Evolutionary conservation across 2,113 vertebrate genomes (phyloP).

Genomic region (Lepus americanus): DNA sequence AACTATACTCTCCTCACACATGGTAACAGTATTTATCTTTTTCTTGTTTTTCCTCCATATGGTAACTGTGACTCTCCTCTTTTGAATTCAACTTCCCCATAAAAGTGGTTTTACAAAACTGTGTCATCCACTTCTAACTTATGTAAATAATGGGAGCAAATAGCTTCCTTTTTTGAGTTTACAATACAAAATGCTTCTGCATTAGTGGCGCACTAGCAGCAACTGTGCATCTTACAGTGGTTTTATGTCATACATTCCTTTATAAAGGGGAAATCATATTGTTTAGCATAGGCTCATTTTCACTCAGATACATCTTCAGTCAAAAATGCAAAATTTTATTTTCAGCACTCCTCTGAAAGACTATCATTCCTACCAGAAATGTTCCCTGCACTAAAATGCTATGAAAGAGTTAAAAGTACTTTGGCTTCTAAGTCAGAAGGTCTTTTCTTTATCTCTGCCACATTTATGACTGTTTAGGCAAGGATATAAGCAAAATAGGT

Average conservation of each 20-base stretch:
- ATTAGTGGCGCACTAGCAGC: neutral
- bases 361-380: neutral
- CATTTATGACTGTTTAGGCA: neutral
- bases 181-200: conserved; percentile 10
- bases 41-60: neutral
- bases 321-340: conserved; percentile 56
- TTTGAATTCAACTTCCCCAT: neutral
- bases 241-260: neutral
- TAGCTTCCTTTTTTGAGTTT: neutral
- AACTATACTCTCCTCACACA: neutral
- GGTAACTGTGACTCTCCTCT: neutral
- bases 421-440: conserved; percentile 42
- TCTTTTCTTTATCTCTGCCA: conserved; percentile 3
- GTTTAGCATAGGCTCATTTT: neutral
- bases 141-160: conserved; percentile 27
- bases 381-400: neutral
- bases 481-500: neutral
- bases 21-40: neutral
- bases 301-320: neutral
- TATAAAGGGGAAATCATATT: conserved; percentile 17
- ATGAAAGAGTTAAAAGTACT: conserved; percentile 16
- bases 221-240: neutral
- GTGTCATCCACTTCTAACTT: neutral
- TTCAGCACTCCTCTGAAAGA: conserved; percentile 28
- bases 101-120: conserved; percentile 16